phyloP scores from a whole-genome alignment of 2,888 invertebrate species.

The Kryphioiulus occultus region DNA sequence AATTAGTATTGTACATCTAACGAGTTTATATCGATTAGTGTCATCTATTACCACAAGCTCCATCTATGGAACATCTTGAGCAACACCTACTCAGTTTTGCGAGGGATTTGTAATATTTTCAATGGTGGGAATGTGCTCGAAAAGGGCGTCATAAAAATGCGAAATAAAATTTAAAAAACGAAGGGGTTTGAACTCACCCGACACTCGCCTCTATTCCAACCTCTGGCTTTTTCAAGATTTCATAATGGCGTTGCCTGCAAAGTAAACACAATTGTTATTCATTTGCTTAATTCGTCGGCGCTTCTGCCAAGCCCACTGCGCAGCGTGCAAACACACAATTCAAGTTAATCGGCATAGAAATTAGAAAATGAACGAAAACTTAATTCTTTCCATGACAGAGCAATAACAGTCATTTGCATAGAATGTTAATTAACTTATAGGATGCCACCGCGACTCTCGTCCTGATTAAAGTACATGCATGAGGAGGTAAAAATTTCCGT shows the following conservation, averaged over 20 bases:
- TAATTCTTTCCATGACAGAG: slow-evolving; percentile 5
- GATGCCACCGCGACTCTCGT: neutral
- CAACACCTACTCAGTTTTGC: too few relatives aligned
- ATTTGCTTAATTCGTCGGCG: neutral
- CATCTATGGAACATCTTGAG: neutral
- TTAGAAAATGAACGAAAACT: slow-evolving; percentile 5
- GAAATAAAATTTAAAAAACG: neutral
- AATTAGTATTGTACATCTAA: too few relatives aligned
- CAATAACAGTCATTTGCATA: slow-evolving; percentile 5
- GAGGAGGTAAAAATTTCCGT: neutral
- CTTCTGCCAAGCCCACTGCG: neutral
- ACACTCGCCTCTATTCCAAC: neutral
- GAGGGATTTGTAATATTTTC: too few relatives aligned
- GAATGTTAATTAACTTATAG: slow-evolving; percentile 5
- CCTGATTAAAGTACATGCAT: neutral
- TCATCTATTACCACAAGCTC: neutral
- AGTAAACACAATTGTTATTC: slow-evolving; percentile 5
- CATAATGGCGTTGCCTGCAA: neutral
- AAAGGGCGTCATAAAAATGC: neutral
- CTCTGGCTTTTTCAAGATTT: neutral
- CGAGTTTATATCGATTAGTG: too few relatives aligned
- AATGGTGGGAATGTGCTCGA: too few relatives aligned
- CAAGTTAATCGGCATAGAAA: slow-evolving; percentile 5
- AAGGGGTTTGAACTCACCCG: neutral
- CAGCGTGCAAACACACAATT: neutral